Evolutionary conservation across 1,140 invertebrate species (phyloP), one percentile per base, ranked within the genome.

Genomic region (Plodia interpunctella): DNA sequence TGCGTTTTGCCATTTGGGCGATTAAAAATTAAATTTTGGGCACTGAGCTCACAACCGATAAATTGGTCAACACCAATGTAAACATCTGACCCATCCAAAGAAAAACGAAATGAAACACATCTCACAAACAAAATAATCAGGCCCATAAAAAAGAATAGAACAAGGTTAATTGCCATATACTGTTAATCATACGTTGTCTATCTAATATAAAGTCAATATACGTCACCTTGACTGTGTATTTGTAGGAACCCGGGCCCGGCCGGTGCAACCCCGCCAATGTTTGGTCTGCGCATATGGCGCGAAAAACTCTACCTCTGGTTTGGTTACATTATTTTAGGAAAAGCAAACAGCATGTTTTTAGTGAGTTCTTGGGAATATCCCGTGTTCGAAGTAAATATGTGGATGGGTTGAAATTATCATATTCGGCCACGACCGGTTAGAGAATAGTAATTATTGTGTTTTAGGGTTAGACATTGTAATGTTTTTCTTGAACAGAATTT

Each of bases 261-360:
- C 38, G 38, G 38, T 44, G 38, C 38, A 44, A 44, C 38, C 38
- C 38, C 15, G 38, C 38, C 15, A n/a, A 44, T 44, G 38, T 44
- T 44, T 44, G 38, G 13, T n/a, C 38, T 1, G n/a, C 38, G 38
- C 38, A 44, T 44, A 44, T 44, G 38, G 38, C 15, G 38, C 38
- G 38, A 44, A 44, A 44, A 44, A 44, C 13, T 32, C 30, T 44
- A 44, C 38, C 38, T 44, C 38, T 4, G 13, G 5, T 44, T 17
- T 15, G 38, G 38, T 44, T 1, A 17, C 38, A 44, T 44, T 44
- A 17, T 44, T 44, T 15, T 44, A 44, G 38, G 15, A 44, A 44
- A 44, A 17, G 15, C 38, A 17, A 44, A 44, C 30, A 32, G 30
- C 1, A 15, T 44, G 15, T 44, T 44, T 44, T 44, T 4, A 44